Evolutionary conservation across 2,888 invertebrate species (phyloP).

Genomic region (Brachypalpus laphriformis): DNA sequence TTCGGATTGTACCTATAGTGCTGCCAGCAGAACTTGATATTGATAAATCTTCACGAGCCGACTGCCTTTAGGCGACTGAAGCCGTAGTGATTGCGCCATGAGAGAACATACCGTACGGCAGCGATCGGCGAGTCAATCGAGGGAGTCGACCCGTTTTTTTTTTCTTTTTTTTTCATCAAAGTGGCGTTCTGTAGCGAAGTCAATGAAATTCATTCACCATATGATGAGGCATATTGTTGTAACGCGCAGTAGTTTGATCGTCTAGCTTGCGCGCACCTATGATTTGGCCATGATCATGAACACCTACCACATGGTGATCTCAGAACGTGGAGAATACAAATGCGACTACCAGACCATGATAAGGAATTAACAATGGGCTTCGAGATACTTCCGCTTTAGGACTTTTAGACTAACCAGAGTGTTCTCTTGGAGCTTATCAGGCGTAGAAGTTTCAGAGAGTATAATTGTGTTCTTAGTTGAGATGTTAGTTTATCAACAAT

Average conservation of each 20-base stretch:
- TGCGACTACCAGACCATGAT: background rate
- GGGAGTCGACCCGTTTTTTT: conserved; percentile 11
- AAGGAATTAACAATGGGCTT: conserved; percentile 8
- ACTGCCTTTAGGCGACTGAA: conserved; percentile 52
- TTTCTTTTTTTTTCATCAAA: background rate
- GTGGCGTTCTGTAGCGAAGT: background rate
- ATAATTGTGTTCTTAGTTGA: too few species aligned
- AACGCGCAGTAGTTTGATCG: conserved; percentile 10
- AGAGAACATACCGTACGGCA: conserved; percentile 26
- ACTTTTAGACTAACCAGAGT: background rate
- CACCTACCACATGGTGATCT: conserved; percentile 15
- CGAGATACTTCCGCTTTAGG: conserved; percentile 29
- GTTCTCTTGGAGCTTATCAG: background rate
- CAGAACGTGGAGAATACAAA: background rate
- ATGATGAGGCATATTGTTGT: background rate
- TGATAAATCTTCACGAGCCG: conserved; percentile 54
- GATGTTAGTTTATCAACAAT: background rate
- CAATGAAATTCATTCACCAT: conserved; percentile 15
- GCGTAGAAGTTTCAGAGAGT: background rate
- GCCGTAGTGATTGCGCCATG: conserved; percentile 36
- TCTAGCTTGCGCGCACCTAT: background rate
- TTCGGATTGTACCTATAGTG: background rate
- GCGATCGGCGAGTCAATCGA: background rate
- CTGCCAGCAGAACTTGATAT: conserved; percentile 11
- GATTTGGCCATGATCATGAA: conserved; percentile 46